A percentile compares a stretch with the other conserved stretches of the same genome.
These are phyloP conservation scores for Euphydryas editha DNA, from an alignment of 2,888 invertebrate genomes.

Conservation along the genomic window DNA sequence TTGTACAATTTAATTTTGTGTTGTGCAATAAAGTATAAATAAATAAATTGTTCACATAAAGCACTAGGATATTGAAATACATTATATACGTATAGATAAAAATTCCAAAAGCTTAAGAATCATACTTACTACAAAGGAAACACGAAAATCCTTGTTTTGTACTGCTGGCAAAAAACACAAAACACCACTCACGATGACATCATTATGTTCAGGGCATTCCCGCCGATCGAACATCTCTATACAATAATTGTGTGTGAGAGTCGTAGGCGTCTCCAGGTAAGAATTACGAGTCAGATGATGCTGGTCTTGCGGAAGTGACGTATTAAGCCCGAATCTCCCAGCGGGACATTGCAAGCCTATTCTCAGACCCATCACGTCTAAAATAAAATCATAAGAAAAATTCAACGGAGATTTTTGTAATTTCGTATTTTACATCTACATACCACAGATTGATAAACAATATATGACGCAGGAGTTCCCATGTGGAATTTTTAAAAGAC, in stretches of 20 bases:
- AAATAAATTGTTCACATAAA: no score
- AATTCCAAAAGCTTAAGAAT: background rate
- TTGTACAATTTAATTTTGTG: no score
- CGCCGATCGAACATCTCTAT: constrained; percentile 71
- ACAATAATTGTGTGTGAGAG: constrained; percentile 63
- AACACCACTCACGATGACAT: constrained; percentile 56
- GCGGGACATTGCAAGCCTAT: constrained; percentile 55
- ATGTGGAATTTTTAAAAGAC: no score
- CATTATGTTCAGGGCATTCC: constrained; percentile 52
- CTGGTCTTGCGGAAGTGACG: constrained; percentile 50
- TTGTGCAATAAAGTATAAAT: no score
- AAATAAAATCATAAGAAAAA: constrained; percentile 25
- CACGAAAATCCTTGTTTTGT: constrained; percentile 58
- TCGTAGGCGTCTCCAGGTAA: constrained; percentile 50
- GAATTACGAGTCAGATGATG: constrained; percentile 60
- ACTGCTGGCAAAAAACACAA: constrained; percentile 64
- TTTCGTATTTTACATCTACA: no score
- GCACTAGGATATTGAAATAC: no score
- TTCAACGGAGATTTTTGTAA: background rate
- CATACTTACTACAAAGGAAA: constrained; percentile 71
- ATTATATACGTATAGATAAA: no score
- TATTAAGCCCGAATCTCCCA: constrained; percentile 62
- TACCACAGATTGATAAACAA: no score
- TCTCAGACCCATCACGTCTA: constrained; percentile 67
- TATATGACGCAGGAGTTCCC: no score